phyloP scores from a whole-genome alignment of 1,140 invertebrate species.

The Sarcophaga bullata region DNA sequence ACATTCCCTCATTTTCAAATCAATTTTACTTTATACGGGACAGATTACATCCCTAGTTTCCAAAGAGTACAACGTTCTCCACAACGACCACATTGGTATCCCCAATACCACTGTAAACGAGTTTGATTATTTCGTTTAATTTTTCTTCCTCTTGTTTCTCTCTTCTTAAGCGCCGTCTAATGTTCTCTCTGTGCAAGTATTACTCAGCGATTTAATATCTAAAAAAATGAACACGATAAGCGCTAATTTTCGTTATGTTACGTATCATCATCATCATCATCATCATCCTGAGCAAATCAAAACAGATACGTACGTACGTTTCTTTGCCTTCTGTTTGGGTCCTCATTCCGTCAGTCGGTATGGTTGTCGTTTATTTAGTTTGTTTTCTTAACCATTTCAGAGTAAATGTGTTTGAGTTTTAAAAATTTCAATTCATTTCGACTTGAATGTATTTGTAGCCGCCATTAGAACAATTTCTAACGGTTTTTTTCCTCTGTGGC shows the following conservation, averaged over 20 bases:
- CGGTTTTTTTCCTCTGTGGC: too few relatives aligned
- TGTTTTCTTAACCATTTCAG: background rate
- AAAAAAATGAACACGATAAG: conserved; percentile 40
- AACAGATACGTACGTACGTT: background rate
- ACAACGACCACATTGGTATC: too few relatives aligned
- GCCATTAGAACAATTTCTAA: background rate
- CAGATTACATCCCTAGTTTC: too few relatives aligned
- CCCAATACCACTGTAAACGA: too few relatives aligned
- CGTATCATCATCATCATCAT: conserved; percentile 31
- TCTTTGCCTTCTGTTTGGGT: too few relatives aligned
- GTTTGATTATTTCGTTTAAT: too few relatives aligned
- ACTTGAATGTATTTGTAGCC: background rate
- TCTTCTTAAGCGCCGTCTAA: background rate
- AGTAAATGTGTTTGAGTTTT: background rate
- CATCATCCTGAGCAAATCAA: conserved; percentile 28
- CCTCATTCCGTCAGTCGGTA: too few relatives aligned
- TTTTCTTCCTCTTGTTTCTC: too few relatives aligned
- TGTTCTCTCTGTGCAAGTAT: conserved; percentile 31
- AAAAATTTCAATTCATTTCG: background rate
- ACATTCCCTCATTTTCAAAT: too few relatives aligned
- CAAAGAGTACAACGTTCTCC: too few relatives aligned
- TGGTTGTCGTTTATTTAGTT: too few relatives aligned
- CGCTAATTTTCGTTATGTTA: conserved; percentile 34
- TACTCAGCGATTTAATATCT: conserved; percentile 36
- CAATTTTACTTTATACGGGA: too few relatives aligned